Evolutionary conservation across 2,113 vertebrate genomes (phyloP), one percentile per base, ranked within the genome.

Genomic region (Amia ocellicauda): DNA sequence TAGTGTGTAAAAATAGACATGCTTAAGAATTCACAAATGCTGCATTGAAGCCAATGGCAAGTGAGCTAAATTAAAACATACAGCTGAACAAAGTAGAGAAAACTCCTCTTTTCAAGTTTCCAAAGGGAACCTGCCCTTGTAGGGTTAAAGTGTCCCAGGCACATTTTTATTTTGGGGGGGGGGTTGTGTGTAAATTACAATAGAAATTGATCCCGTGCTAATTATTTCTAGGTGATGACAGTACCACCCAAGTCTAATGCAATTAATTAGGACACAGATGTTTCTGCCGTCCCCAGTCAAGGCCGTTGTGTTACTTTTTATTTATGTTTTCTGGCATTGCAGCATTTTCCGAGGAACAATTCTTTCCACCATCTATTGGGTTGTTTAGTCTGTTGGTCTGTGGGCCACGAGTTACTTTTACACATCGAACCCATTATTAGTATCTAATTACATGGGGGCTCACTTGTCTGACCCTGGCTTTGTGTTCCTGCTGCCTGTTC

Each of bases 351-450:
- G 66, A 79, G 82, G 78, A 88, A 89, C 86, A 79, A 83, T 86
- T 84, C 78, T 86, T 89, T 88, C 85, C 85, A 84, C 83, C 80
- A 77, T 90, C 81, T 71, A 85, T 81, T 82, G 83, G 84, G 81
- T 89, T 95, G 92, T 96, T 97, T 93, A 95, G 91, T 94, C 91
- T 96, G 88, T 77, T 74, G 80, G 77, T 83, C 86, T 85, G 82
- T 82, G 73, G 78, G 83, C 71, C 80, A 77, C 81, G 86, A 88
- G 89, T 78, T 84, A 85, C 85, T 90, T 92, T 88, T 90, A 90
- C 88, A 92, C 91, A 88, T 90, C 82, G 84, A 85, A 79, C 82
- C 89, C 81, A 76, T 86, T 93, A 93, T 91, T 92, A 88, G 89
- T 84, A 91, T 94, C 91, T 90, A 85, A 86, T 96, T 96, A 91